Evolutionary conservation across 1,140 invertebrate genomes (phyloP), one percentile per base, ranked within the genome.

Genomic region (Ylistrum balloti): DNA sequence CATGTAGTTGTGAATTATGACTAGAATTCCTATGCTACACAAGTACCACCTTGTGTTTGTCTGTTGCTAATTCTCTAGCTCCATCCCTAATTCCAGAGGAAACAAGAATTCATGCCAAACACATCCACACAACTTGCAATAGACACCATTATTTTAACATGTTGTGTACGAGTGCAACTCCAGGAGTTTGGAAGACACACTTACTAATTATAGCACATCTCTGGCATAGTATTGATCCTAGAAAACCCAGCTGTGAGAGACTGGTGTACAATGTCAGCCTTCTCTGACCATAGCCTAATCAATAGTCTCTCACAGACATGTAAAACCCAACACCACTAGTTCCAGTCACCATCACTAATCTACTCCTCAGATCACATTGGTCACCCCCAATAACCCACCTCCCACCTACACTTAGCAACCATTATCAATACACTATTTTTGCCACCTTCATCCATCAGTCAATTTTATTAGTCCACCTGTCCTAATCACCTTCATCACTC

Each of bases 201-300:
- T 74, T 74, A 28, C 56, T 74, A 74, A 74, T 74, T 74, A 74
- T 74, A 74, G 56, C 56, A 74, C 56, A 74, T 74, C 56, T 17
- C 22, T 74, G n/a, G 56, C 56, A 28, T 28, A 28, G 56, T 74
- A 74, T 74, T 74, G 56, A 74, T 74, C 56, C 56, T 74, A 74
- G 56, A 74, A 74, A 74, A 74, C 56, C 56, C 56, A 74, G 56
- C 56, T 74, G 56, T 74, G 56, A 74, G 56, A 74, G 56, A 28
- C 9, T 74, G 56, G 56, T 74, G 56, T 74, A 74, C 56, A 74
- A n/a, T 28, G 56, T 74, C 56, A 28, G 56, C 56, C n/a, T 74
- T 28, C 56, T n/a, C 56, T 74, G 56, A 74, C 56, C 56, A 74
- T n/a, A 17, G 11, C 28, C n/a, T 28, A 74, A 74, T 74, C 56